A percentile compares a stretch with the other conserved stretches of the same genome.
Conservation (phyloP, 2,888 invertebrate species). For the Erebia epiphron region DNA sequence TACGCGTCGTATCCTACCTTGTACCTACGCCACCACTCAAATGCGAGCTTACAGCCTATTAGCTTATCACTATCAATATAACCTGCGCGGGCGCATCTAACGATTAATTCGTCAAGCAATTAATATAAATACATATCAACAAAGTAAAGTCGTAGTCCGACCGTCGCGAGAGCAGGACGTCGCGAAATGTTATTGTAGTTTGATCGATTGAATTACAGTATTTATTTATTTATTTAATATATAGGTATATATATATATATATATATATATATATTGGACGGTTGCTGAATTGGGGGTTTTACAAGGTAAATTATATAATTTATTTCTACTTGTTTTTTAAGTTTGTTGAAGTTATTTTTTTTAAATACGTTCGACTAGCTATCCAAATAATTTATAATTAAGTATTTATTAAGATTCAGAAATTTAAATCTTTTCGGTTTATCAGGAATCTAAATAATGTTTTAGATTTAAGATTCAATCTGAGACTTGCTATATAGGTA, state of each 20-base stretch:
- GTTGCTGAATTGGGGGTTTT: neutral
- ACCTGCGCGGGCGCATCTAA: slow-evolving; percentile 36
- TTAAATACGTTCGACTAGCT: no score
- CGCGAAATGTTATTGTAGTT: slow-evolving; percentile 19
- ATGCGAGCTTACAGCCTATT: neutral
- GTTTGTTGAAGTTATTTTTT: no score
- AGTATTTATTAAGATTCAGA: no score
- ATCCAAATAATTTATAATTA: no score
- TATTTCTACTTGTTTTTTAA: no score
- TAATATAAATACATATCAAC: neutral
- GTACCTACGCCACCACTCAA: no score
- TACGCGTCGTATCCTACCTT: no score
- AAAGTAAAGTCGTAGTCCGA: slow-evolving; percentile 34
- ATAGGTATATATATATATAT: neutral
- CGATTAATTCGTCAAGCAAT: slow-evolving; percentile 18
- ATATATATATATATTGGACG: neutral
- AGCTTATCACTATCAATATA: slow-evolving; percentile 9
- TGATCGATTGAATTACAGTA: neutral
- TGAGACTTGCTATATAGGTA: no score
- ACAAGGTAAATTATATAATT: no score
- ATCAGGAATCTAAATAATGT: no score
- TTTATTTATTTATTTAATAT: neutral
- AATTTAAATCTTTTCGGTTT: no score
- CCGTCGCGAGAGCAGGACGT: slow-evolving; percentile 26
- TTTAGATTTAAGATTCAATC: no score